Base-by-base conservation (phyloP, 2,888 invertebrate genomes). In the Mesorhabditis spiculigera region DNA sequence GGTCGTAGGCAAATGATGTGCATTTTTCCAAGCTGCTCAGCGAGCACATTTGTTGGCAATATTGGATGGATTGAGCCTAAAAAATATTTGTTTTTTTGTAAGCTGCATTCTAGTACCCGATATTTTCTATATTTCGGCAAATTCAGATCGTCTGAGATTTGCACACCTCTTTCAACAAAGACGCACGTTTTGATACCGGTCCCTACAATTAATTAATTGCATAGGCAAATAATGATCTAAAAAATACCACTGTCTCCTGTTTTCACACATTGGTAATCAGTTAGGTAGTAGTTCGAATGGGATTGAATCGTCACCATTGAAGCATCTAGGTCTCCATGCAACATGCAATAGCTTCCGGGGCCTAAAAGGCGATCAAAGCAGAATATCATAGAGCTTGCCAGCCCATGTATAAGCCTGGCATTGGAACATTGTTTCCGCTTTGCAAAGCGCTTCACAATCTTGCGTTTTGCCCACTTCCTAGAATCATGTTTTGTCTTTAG, bases 321-420 rank as follows among this genome's bases (percentile, higher is more conserved):
- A 13, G 8, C n/a, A n/a, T 50, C 58, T 10, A 50, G 8, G n/a
- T 10, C 10, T 13, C 58, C 58, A 50, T 50, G 58, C 10, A 50
- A n/a, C n/a, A 50, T n/a, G 3, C 58, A 50, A n/a, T 50, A 50
- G n/a, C 10, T 50, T 50, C 58, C 58, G n/a, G 58, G 58, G 58
- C 58, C 58, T 50, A n/a, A 50, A 50, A 50, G n/a, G 8, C n/a
- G 1, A 50, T 50, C n/a, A 50, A 50, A 50, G 8, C 28, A 50
- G n/a, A 13, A 13, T 10, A 50, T 50, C n/a, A 50, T 13, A 50
- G 8, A 50, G 58, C 58, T 13, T 50, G 3, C 58, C 58, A n/a
- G 10, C 58, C 58, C 58, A 50, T 13, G 58, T 50, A n/a, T 50
- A 50, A n/a, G 58, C 58, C n/a, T 50, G 58, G n/a, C 58, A 50